Base-by-base conservation (phyloP, 2,888 invertebrate genomes). In the Ellobium chinense region DNA sequence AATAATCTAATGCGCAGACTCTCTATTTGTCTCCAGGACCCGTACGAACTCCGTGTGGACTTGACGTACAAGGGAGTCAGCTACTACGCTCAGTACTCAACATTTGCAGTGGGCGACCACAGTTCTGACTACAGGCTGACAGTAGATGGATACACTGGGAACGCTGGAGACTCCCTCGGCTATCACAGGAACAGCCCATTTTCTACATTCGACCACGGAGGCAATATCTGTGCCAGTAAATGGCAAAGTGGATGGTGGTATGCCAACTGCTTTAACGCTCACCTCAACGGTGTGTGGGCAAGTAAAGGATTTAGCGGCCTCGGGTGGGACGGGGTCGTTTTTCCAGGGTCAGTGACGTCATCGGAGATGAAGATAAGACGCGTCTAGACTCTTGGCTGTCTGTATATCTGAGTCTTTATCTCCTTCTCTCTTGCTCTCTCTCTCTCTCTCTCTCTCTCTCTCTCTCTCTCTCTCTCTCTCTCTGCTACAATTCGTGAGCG, bases 331-430 rank as follows among this genome's bases (percentile, higher is more conserved):
- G 34, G 21, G 1, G 36, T 37, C 18, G 29, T 24, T 21, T 24
- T 12, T 27, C 24, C 31, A 4, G 27, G 9, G 18, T 62, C 58
- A 12, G 27, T 27, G 14, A 60, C 37, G 1, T 73, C 27, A n/a
- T 31, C 73, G 1, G 73, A 73, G n/a, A 75, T 75, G 75, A 75
- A 75, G 18, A 54, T 65, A 34, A 31, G 75, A 46, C 72, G 21
- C 1, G 18, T 56, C n/a, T n/a, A n/a, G n/a, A n/a, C n/a, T n/a
- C n/a, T n/a, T n/a, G n/a, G n/a, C n/a, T n/a, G n/a, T n/a, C n/a
- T n/a, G n/a, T n/a, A n/a, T n/a, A n/a, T n/a, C n/a, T n/a, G n/a
- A n/a, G n/a, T n/a, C n/a, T n/a, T n/a, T n/a, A n/a, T n/a, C n/a
- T n/a, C n/a, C n/a, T n/a, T n/a, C n/a, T n/a, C n/a, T n/a, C n/a